Evolutionary conservation across 2,113 vertebrate species (phyloP).

Genomic region (mouse (Mus musculus)): GRCm39 chr2:103445501-103446000

Average conservation of each 20-base stretch:
- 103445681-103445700: not conserved
- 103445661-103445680: not conserved
- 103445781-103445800: not conserved
- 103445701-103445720: not conserved
- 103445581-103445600: not conserved
- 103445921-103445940: not conserved
- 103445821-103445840: not conserved
- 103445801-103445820: fast-evolving
- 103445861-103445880: not conserved
- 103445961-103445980: too few species aligned
- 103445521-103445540: too few species aligned
- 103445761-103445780: not conserved
- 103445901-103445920: not conserved
- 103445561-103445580: too few species aligned
- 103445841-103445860: not conserved
- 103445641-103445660: not conserved
- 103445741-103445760: fast-evolving
- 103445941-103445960: not conserved
- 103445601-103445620: not conserved
- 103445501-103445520: not conserved
- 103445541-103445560: not conserved
- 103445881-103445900: not conserved
- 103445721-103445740: not conserved
- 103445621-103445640: not conserved
- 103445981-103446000: too few species aligned